phyloP scores from a whole-genome alignment of 23 tunicate genomes.

The Halocynthia aurantium region DNA sequence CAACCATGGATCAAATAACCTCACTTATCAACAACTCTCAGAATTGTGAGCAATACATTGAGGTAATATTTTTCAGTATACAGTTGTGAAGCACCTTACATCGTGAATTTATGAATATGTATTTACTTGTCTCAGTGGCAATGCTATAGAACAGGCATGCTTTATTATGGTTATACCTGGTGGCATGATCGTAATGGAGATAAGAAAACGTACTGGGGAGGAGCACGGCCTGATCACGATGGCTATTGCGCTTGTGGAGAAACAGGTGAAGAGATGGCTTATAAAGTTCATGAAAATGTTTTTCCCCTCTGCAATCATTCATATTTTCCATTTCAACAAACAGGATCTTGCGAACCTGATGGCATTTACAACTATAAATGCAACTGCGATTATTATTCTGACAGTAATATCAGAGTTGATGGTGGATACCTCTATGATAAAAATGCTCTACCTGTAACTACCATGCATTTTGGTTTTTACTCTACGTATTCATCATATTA shows the following conservation, averaged over 20 bases:
- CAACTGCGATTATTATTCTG: too few species aligned
- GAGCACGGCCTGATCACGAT: neutral
- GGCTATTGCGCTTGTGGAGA: slow-evolving; percentile 11
- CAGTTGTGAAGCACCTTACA: too few species aligned
- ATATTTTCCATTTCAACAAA: neutral
- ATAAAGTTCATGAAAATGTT: neutral
- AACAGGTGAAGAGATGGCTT: neutral
- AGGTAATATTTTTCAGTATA: neutral
- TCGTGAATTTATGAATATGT: too few species aligned
- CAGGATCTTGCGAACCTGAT: neutral
- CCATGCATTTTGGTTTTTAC: neutral
- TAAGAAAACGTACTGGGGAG: slow-evolving; percentile 6
- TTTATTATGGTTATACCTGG: neutral
- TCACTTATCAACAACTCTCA: too few species aligned
- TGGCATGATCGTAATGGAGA: neutral
- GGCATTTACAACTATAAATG: too few species aligned
- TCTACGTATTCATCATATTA: neutral
- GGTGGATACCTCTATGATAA: too few species aligned
- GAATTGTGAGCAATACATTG: too few species aligned
- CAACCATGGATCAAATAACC: too few species aligned
- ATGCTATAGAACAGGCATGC: neutral
- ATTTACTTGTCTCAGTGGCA: neutral
- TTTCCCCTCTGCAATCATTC: neutral
- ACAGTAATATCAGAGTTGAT: too few species aligned
- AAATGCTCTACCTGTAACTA: too few species aligned